Base-by-base conservation (phyloP, 2,113 vertebrate genomes). In the Nesogale talazaci region DNA sequence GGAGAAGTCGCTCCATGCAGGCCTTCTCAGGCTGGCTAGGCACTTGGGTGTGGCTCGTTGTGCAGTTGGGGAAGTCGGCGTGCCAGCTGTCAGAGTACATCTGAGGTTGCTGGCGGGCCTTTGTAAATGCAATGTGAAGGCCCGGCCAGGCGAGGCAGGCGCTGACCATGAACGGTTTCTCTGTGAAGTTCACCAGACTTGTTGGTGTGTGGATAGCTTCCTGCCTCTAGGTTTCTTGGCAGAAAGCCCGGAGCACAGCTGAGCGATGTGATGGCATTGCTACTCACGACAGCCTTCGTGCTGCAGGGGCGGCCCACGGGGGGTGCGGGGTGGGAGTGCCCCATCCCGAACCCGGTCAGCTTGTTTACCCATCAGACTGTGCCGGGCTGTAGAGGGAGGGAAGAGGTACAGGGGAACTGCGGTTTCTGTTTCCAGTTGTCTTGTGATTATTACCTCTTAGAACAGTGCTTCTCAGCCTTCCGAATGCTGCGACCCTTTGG, bases 141-240 rank as follows among this genome's bases (percentile, higher is more conserved):
- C 97, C 97, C 95, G 70, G 91, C 95, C 96, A 97, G 98, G 97
- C 97, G 94, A 97, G 95, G 98, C 97, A 96, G 97, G 97, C 97
- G 92, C 97, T 98, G 98, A 98, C 98, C 98, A 97, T 98, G 98
- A 98, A 97, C 96, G 97, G 98, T 98, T 97, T 97, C 97, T 97
- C 94, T 97, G 97, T 98, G 98, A 98, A 98, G 98, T 98, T 98
- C 98, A 98, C 96, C 98, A 98, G 98, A 98, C 96, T 98, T 98
- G 94, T 96, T 98, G 97, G 96, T 97, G 95, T 97, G 89, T 97
- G 96, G 97, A 96, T 97, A 97, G 42, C n/a, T 90, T 63, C 83
- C 75, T 85, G 94, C 93, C 93, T 95, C 57, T 74, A 84, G 88
- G 89, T 93, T 97, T 72, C 94, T 92, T 96, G 52, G 91, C 88